These are phyloP conservation scores for Pampusana beccarii DNA, from an alignment of 2,113 vertebrate genomes.

Conservation along the genomic window DNA sequence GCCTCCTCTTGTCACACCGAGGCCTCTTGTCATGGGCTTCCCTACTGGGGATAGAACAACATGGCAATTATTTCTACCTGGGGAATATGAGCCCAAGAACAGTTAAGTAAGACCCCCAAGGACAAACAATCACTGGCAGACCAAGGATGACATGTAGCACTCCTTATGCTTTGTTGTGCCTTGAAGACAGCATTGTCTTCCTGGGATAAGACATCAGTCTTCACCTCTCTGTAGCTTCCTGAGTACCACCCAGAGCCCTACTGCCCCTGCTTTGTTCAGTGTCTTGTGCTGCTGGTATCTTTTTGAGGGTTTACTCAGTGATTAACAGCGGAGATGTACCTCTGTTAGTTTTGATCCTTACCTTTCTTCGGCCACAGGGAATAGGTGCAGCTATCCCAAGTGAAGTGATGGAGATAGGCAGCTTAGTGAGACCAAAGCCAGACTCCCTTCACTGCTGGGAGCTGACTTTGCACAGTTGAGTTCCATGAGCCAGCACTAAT, in stretches of 20 bases:
- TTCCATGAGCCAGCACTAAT: not conserved
- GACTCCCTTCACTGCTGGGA: not conserved
- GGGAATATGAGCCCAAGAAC: not conserved
- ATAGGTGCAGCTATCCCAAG: not conserved
- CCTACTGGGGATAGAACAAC: not conserved
- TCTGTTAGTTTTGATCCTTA: not conserved
- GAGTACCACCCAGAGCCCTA: not conserved
- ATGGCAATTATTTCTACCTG: not conserved
- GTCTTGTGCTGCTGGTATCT: not conserved
- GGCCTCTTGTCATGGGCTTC: not conserved
- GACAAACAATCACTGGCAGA: not conserved
- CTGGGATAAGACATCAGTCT: not conserved
- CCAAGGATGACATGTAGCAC: not conserved
- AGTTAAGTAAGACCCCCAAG: not conserved
- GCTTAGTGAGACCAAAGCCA: not conserved
- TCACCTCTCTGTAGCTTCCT: not conserved
- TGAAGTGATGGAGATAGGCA: not conserved
- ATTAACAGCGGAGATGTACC: not conserved
- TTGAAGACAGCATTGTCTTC: not conserved
- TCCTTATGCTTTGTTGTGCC: not conserved
- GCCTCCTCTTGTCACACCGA: not conserved
- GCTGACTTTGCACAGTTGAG: not conserved
- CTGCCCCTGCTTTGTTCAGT: not conserved
- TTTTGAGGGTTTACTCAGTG: not conserved
- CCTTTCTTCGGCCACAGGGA: not conserved